Conservation (phyloP, 2,888 invertebrate genomes). For the Drosophila vallismaia region DNA sequence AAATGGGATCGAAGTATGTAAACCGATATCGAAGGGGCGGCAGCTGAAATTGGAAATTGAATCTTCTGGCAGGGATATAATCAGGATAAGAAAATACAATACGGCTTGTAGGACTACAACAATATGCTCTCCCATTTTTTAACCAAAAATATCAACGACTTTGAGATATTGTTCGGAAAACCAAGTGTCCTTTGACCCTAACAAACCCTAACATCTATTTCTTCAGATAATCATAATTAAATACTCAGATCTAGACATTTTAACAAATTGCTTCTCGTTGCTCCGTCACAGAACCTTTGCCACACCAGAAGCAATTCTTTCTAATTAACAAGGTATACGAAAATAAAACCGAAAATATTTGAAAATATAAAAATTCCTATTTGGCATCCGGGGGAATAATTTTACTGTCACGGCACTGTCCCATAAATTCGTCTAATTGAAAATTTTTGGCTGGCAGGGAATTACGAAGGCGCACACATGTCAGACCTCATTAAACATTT, state of each 20-base stretch:
- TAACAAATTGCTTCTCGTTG: slow-evolving; percentile 25
- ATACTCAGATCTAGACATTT: slow-evolving; percentile 13
- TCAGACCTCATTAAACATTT: slow-evolving; percentile 66
- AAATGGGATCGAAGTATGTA: slow-evolving; percentile 25
- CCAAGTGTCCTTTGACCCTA: background rate
- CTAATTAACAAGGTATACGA: slow-evolving; percentile 53
- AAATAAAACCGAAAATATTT: slow-evolving; percentile 16
- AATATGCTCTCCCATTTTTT: background rate
- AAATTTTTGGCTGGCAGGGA: slow-evolving; percentile 56
- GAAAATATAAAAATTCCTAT: slow-evolving; percentile 22
- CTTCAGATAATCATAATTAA: slow-evolving; percentile 12
- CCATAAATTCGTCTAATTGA: slow-evolving; percentile 75
- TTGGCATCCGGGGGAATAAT: slow-evolving; percentile 30
- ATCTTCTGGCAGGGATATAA: slow-evolving; percentile 12
- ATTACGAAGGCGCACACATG: slow-evolving; percentile 44
- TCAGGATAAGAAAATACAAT: slow-evolving; percentile 4
- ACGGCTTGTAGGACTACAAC: background rate
- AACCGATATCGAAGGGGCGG: slow-evolving; percentile 19
- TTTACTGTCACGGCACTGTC: slow-evolving; percentile 30
- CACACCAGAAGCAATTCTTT: slow-evolving; percentile 47
- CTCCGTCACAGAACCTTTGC: slow-evolving; percentile 11
- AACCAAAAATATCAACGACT: background rate
- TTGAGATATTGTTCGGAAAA: background rate
- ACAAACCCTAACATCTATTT: background rate
- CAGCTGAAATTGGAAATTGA: slow-evolving; percentile 24